Base-by-base conservation (phyloP, 2,797 vertebrate species). In the Gymnothorax javanicus region DNA sequence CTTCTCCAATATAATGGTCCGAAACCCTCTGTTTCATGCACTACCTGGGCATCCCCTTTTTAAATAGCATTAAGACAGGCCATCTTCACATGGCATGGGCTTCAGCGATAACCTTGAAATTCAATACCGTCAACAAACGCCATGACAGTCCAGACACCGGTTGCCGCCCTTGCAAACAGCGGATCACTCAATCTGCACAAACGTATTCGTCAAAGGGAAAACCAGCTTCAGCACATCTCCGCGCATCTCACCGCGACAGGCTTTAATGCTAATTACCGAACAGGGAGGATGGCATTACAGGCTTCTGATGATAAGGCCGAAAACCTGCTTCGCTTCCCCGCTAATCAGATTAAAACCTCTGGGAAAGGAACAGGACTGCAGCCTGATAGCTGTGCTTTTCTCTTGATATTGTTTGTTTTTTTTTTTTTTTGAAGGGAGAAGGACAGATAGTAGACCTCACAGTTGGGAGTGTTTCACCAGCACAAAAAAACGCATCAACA, bases 361-460 rank as follows among this genome's bases (percentile, higher is more conserved):
- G 33, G 94, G 94, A 94, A 93, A 95, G 94, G 94, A 93, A 91
- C 93, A 92, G 93, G 93, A 92, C 94, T 89, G 93, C 94, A 92
- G 91, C 88, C 92, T 92, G 90, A 92, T 94, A 94, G 92, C 92
- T 91, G 94, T 43, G 33, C 33, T 43, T 43, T 43, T 92, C 91
- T 54, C 59, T 88, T 75, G 85, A 56, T 60, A 15, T 57, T 52
- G 43, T 27, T 86, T 81, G 79, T 77, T 43, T 7, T 62, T 43
- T 69, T 4, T 69, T 69, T 9, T 75, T 75, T 75, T 75, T 17
- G 27, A 25, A 33, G 69, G 9, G 73, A 71, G 7, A 3, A 13
- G 33, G 52, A 57, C 50, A 52, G 20, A 73, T 73, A 58, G 58
- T 20, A 81, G 52, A 56, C 17, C 23, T 6, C 57, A 5, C 1